phyloP scores from a whole-genome alignment of 2,797 vertebrate genomes.

The Staurois parvus region DNA sequence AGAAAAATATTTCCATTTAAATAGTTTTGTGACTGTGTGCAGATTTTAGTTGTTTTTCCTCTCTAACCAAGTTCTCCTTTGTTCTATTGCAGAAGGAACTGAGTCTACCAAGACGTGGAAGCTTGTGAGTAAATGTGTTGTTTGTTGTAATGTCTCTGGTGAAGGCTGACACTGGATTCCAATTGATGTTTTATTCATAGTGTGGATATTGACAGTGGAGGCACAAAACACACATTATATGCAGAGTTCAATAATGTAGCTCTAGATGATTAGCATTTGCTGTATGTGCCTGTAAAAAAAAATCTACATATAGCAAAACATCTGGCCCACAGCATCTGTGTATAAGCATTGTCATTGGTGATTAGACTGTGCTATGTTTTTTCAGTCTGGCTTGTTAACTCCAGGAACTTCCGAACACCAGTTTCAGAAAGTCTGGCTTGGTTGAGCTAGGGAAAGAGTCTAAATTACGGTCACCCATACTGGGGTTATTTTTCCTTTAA shows the following conservation, averaged over 20 bases:
- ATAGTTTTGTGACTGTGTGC: constrained; percentile 26
- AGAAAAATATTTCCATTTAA: neutral
- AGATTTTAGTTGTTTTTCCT: constrained; percentile 28
- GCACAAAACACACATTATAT: constrained; percentile 39
- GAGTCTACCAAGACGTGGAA: constrained; percentile 97
- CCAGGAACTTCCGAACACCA: too few relatives aligned
- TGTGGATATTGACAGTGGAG: constrained; percentile 42
- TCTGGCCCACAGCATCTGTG: neutral
- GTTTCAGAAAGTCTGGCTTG: too few relatives aligned
- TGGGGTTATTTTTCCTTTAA: too few relatives aligned
- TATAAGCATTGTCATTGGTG: neutral
- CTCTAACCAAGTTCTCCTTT: constrained; percentile 64
- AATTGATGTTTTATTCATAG: constrained; percentile 57
- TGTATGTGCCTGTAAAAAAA: neutral
- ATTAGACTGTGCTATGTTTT: constrained; percentile 14
- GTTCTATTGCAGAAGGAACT: constrained; percentile 91
- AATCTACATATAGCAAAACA: constrained; percentile 7
- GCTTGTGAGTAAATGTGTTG: constrained; percentile 88
- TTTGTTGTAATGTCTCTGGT: constrained; percentile 15
- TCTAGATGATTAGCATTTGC: constrained; percentile 46
- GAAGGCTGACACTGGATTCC: constrained; percentile 56
- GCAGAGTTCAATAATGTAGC: constrained; percentile 42
- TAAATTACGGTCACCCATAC: too few relatives aligned
- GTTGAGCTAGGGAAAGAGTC: too few relatives aligned
- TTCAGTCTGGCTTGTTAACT: neutral